phyloP scores from a whole-genome alignment of 2,113 vertebrate genomes.

The Chroicocephalus ridibundus region DNA sequence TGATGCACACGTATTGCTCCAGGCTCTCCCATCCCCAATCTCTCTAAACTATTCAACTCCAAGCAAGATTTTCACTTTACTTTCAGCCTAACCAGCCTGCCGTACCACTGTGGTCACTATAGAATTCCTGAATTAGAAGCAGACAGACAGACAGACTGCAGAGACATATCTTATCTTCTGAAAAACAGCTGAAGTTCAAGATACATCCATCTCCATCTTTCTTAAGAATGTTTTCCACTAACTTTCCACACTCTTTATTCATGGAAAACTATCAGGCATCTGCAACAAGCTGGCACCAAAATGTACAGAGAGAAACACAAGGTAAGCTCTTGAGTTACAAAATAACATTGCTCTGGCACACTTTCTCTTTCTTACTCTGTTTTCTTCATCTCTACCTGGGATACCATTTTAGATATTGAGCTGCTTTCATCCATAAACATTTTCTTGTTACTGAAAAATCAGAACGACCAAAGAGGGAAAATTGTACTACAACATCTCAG shows the following conservation, averaged over 20 bases:
- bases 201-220: background rate
- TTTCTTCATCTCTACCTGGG: background rate
- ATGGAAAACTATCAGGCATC: background rate
- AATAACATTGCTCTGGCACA: background rate
- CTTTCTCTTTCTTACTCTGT: background rate
- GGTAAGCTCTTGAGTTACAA: background rate
- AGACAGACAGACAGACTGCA: background rate
- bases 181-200: background rate
- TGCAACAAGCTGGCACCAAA: background rate
- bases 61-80: background rate
- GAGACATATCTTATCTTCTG: background rate
- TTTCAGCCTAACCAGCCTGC: background rate
- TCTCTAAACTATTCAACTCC: background rate
- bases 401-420: background rate
- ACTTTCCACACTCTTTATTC: background rate
- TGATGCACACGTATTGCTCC: fast-evolving
- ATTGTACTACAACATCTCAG: background rate
- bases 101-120: background rate
- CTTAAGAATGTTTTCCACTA: background rate
- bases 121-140: background rate
- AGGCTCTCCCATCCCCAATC: background rate
- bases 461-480: background rate
- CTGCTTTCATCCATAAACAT: background rate
- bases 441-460: background rate
- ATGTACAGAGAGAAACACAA: background rate